phyloP scores from a whole-genome alignment of 2,797 vertebrate species.

The Lindbergichthys nudifrons region DNA sequence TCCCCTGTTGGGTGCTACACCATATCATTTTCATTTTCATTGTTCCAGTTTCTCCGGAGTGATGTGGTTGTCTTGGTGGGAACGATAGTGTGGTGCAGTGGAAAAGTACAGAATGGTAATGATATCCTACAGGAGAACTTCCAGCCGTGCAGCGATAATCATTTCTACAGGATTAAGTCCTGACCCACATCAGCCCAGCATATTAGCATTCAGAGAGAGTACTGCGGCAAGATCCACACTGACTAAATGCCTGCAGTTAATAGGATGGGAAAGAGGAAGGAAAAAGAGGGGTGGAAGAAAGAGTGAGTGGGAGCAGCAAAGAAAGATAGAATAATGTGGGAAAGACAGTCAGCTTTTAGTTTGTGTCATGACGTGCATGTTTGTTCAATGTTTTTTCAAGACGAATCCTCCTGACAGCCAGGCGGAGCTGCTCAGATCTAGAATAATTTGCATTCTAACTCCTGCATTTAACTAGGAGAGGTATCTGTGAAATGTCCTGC shows the following conservation, averaged over 20 bases:
- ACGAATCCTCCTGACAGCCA: constrained; percentile 13
- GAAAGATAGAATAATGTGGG: constrained; percentile 59
- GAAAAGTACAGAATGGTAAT: constrained; percentile 78
- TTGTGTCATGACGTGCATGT: constrained; percentile 17
- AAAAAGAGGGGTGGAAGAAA: constrained; percentile 49
- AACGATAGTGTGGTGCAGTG: constrained; percentile 57
- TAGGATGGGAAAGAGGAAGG: constrained; percentile 54
- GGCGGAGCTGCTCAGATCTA: constrained; percentile 5
- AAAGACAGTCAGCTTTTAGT: constrained; percentile 28
- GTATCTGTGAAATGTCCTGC: constrained; percentile 30
- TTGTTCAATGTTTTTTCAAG: constrained; percentile 37
- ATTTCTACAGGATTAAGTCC: constrained; percentile 84
- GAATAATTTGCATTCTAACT: constrained; percentile 50
- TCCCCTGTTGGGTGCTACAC: constrained; percentile 35
- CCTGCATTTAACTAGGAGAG: constrained; percentile 20
- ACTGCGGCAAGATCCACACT: constrained; percentile 71
- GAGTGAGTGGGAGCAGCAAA: constrained; percentile 33
- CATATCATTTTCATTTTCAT: constrained; percentile 56
- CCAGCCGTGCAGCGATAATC: constrained; percentile 79
- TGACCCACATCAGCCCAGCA: constrained; percentile 81
- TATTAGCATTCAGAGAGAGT: constrained; percentile 81
- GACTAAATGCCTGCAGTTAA: constrained; percentile 68
- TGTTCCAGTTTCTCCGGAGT: constrained; percentile 55
- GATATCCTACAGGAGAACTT: constrained; percentile 81
- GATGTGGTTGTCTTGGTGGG: constrained; percentile 59